Evolutionary conservation across 92 coral and sea anemone species (phyloP), one percentile per base, ranked within the genome.

Genomic region (Epizoanthus ramosus): DNA sequence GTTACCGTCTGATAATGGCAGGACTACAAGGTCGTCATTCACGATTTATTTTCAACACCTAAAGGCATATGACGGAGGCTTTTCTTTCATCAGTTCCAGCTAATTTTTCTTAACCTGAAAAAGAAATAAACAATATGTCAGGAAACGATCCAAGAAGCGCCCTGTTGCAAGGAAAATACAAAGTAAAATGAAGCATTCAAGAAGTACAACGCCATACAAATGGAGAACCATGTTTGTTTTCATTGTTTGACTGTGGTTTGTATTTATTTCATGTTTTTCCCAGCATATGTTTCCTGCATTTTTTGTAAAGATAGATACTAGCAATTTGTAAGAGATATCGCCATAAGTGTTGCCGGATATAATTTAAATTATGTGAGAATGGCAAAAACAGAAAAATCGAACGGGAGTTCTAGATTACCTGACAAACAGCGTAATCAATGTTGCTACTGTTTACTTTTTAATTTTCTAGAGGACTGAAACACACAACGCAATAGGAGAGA

Each of bases 41-140:
- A 65, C 63, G 82, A 77, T 69, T 57, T 77, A 61, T 33, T 41
- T 58, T 77, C 58, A 39, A 21, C 60, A 31, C 71, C 82, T 77
- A 14, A 60, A 77, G 82, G 82, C 60, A 61, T 60, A 41, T 41
- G 58, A 6, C 57, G 72, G 14, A 67, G 54, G 72, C 37, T 28
- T 41, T 54, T 74, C 63, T 74, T 56, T 74, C 57, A 52, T 74
- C 47, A 54, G 57, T 15, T 56, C 64, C 56, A 56, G 23, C 57
- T 39, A 39, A 18, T 22, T 61, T 61, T 37, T 19, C 71, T 57
- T 41, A 43, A 77, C 63, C 82, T 77, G 71, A 77, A 41, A 76
- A 76, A 39, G 82, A 61, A 77, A 63, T 14, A 61, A 2, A 61
- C 10, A 76, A 13, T 28, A 6, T 39, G 47, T 77, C 57, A 77